Conservation (phyloP, 2,888 invertebrate species). For the Apodemia hepburni region DNA sequence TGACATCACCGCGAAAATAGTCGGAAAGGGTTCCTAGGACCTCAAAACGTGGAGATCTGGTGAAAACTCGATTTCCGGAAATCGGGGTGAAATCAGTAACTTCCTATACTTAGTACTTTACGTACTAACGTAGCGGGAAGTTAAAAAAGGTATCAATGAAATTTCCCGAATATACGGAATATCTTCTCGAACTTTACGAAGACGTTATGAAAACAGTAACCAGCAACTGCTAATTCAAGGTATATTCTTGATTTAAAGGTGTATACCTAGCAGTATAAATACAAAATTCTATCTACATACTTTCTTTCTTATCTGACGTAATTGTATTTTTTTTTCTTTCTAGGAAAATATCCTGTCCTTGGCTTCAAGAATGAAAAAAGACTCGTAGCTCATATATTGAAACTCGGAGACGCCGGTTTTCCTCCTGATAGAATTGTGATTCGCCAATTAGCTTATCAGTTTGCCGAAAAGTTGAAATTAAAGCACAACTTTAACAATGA, state of each 20-base stretch:
- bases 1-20: too few species aligned
- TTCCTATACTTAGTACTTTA: too few species aligned
- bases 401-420: slow-evolving; percentile 30
- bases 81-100: too few species aligned
- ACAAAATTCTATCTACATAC: slow-evolving; percentile 26
- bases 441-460: slow-evolving; percentile 34
- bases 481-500: slow-evolving; percentile 36
- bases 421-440: slow-evolving; percentile 29
- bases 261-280: slow-evolving; percentile 20
- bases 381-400: slow-evolving; percentile 28
- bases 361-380: slow-evolving; percentile 28
- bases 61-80: too few species aligned
- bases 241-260: slow-evolving; percentile 25
- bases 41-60: too few species aligned
- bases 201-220: slow-evolving; percentile 31
- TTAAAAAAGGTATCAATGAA: too few species aligned
- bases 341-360: slow-evolving; percentile 25
- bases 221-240: slow-evolving; percentile 28
- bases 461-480: slow-evolving; percentile 33
- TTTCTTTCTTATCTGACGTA: slow-evolving; percentile 22
- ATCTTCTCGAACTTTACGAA: slow-evolving; percentile 33
- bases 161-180: slow-evolving; percentile 31
- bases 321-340: slow-evolving; percentile 17
- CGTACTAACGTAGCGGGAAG: too few species aligned
- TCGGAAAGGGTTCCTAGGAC: too few species aligned